These are phyloP conservation scores for Haliclona indistincta DNA, from an alignment of 37 sponge, comb jelly and placozoan genomes.

Conservation along the genomic window DNA sequence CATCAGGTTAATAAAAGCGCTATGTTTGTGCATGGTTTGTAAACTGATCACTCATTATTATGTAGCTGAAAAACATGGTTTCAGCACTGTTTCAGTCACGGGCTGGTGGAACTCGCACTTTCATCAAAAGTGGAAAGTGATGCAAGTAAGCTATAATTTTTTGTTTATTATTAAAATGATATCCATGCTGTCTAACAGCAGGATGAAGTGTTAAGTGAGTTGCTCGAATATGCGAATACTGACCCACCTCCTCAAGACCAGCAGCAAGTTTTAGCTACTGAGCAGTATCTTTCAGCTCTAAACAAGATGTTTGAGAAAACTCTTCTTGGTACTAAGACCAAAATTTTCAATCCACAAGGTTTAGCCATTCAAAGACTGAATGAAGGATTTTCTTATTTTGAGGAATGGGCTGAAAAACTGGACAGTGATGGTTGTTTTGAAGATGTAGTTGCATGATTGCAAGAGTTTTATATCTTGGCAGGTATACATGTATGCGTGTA, in stretches of 20 bases:
- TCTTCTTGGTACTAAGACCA: background rate
- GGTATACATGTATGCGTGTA: background rate
- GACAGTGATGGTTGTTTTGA: too few species aligned
- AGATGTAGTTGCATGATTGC: too few species aligned
- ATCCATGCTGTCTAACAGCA: slow-evolving; percentile 14
- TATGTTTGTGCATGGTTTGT: too few species aligned
- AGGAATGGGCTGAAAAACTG: background rate
- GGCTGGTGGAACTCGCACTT: slow-evolving; percentile 5
- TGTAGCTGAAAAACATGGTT: slow-evolving; percentile 36
- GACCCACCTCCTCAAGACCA: slow-evolving; percentile 17
- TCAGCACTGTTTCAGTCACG: background rate
- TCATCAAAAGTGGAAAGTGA: slow-evolving; percentile 3
- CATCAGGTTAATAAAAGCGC: too few species aligned
- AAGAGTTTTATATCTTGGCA: slow-evolving; percentile 18
- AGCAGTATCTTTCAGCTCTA: slow-evolving; percentile 12
- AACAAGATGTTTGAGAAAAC: slow-evolving; percentile 25
- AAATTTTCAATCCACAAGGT: too few species aligned
- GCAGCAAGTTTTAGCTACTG: background rate
- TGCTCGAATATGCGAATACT: slow-evolving; percentile 10
- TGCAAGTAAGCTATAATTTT: slow-evolving; percentile 14
- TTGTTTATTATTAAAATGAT: background rate
- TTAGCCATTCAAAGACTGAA: too few species aligned
- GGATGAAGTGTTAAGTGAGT: slow-evolving; percentile 31
- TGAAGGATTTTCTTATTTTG: too few species aligned
- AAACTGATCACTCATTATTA: too few species aligned